Evolutionary conservation across 1,140 invertebrate species (phyloP), one percentile per base, ranked within the genome.

Genomic region (Polypedilum vanderplanki): DNA sequence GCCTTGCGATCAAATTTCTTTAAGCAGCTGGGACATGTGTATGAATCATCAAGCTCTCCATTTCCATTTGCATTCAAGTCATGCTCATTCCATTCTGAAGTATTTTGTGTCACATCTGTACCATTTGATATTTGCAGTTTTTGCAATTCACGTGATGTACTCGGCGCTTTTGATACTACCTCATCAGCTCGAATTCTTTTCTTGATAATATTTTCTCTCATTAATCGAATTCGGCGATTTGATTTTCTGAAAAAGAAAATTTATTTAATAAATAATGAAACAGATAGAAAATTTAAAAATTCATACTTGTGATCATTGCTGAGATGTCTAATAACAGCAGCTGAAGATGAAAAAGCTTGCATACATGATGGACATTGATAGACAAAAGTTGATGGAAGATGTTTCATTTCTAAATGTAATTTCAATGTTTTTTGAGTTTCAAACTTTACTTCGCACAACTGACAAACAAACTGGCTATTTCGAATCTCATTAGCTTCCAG

Each of bases 271-370:
- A 40, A 33, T 73, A 12, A 73, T 73, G 33, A 33, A 74, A 20
- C 20, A 64, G 67, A 75, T 64, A 65, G 10, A 65, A 1, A 46
- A 22, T 75, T 74, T 41, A 24, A 74, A 73, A 24, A 73, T 74
- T 80, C 78, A 75, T 82, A 87, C 86, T 86, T 84, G 80, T 89
- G 87, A 79, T 90, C 87, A 85, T 89, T 90, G 75, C 86, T 87
- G 8, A 91, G 83, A 85, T 91, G 90, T n/a, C 90, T 84, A 78
- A 89, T 89, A 5, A 91, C 90, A 78, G 88, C 87, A 86, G 88
- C 90, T 0, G 87, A 85, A 77, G 89, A 90, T 41, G 88, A 84
- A 81, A 90, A 91, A 76, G 86, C 87, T 75, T 87, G 86, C n/a
- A 87, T 81, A 79, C 90, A 91, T 76, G 87, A 87, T 10, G 89